Percentiles rank a stretch among this genome's conserved stretches.
These are phyloP conservation scores for Apolygus lucorum DNA, from an alignment of 1,140 invertebrate species.

Conservation along the genomic window DNA sequence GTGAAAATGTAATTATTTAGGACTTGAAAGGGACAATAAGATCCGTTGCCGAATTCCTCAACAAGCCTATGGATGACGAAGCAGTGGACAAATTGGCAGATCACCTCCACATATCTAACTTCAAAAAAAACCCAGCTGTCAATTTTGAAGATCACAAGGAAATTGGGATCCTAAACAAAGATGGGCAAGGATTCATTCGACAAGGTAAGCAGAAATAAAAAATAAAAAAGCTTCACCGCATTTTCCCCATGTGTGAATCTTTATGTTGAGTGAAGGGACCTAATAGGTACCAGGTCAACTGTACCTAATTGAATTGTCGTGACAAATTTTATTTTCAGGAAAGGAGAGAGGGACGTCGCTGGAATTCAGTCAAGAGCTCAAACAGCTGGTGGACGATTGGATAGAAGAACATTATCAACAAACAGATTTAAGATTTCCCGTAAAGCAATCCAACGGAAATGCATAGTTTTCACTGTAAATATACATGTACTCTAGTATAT, in stretches of 20 bases:
- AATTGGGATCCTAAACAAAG: conserved; percentile 29
- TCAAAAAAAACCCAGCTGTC: conserved; percentile 41
- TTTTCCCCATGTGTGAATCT: no score
- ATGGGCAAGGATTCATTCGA: conserved; percentile 34
- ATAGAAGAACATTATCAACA: conserved; percentile 29
- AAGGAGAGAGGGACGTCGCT: conserved; percentile 22
- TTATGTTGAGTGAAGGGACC: no score
- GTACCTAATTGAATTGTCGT: no score
- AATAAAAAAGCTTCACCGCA: neutral
- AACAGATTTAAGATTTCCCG: conserved; percentile 28
- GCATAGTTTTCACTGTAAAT: no score
- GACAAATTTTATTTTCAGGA: conserved; percentile 25
- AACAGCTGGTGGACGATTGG: conserved; percentile 30
- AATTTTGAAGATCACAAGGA: conserved; percentile 34
- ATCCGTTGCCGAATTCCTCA: conserved; percentile 48
- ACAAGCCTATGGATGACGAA: conserved; percentile 43
- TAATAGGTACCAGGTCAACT: no score
- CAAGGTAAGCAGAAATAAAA: conserved; percentile 30
- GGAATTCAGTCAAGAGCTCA: conserved; percentile 30
- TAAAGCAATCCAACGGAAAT: no score
- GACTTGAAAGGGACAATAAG: conserved; percentile 29
- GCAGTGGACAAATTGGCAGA: conserved; percentile 46
- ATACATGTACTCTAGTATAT: no score
- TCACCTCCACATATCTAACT: conserved; percentile 47
- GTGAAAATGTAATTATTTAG: no score